These are phyloP conservation scores for Leptopilina boulardi DNA, from an alignment of 1,140 invertebrate species.

Conservation along the genomic window DNA sequence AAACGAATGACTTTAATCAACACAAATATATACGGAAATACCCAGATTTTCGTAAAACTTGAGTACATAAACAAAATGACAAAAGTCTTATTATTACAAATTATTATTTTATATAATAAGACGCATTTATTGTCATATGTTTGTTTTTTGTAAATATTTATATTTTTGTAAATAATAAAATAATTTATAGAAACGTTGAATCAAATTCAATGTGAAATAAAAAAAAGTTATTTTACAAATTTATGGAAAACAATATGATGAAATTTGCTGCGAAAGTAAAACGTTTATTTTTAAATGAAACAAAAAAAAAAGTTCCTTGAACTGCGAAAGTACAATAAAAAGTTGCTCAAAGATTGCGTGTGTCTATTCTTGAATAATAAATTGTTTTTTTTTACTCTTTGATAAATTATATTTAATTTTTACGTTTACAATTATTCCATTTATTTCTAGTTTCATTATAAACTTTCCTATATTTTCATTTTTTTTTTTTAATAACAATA, in stretches of 20 bases:
- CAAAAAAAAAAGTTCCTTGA: not conserved
- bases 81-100: too few relatives aligned
- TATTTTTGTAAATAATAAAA: not conserved
- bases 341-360: constrained; percentile 8
- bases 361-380: not conserved
- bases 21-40: too few relatives aligned
- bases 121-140: too few relatives aligned
- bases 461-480: too few relatives aligned
- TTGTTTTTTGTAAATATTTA: too few relatives aligned
- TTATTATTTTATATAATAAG: too few relatives aligned
- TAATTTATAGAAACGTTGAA: not conserved
- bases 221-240: not conserved
- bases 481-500: not conserved
- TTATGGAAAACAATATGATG: not conserved
- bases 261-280: not conserved
- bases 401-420: not conserved
- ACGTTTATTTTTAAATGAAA: not conserved
- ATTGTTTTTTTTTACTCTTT: not conserved
- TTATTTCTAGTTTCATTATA: too few relatives aligned
- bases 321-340: constrained; percentile 8
- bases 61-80: too few relatives aligned
- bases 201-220: not conserved
- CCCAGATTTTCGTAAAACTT: too few relatives aligned
- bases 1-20: not conserved
- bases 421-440: not conserved